Percentiles rank a stretch among this genome's conserved stretches.
Conservation (phyloP, 1,140 invertebrate genomes). For the Aphaenogaster ashmeadi region DNA sequence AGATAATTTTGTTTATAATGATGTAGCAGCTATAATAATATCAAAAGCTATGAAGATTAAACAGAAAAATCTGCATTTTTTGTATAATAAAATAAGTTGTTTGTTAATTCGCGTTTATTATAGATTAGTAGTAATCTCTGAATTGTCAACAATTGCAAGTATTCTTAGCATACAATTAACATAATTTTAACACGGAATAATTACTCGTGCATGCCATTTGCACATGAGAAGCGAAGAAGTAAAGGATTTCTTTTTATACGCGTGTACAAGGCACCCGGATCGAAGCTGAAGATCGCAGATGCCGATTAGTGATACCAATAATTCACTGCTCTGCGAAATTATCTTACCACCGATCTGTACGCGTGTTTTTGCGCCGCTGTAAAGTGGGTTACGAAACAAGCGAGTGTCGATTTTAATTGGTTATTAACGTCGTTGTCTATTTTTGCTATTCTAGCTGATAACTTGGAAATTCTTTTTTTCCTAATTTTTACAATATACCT, state of each 20-base stretch:
- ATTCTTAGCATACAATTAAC: neutral
- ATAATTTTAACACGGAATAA: slow-evolving; percentile 13
- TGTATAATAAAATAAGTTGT: neutral
- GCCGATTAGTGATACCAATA: slow-evolving; percentile 40
- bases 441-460: neutral
- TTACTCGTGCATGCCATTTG: neutral
- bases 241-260: neutral
- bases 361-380: slow-evolving; percentile 7
- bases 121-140: neutral
- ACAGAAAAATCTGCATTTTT: neutral
- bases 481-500: neutral
- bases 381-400: slow-evolving; percentile 1
- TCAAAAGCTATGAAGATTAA: neutral
- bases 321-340: slow-evolving; percentile 11
- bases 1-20: neutral
- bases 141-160: neutral
- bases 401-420: slow-evolving; percentile 2
- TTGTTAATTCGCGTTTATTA: neutral
- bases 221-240: neutral
- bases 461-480: neutral
- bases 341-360: slow-evolving; percentile 10
- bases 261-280: neutral
- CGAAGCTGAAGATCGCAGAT: slow-evolving; percentile 41
- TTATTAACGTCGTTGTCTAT: slow-evolving; percentile 4
- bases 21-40: neutral